These are phyloP conservation scores for Typhlichthys subterraneus DNA, from an alignment of 2,797 vertebrate species.

Conservation along the genomic window DNA sequence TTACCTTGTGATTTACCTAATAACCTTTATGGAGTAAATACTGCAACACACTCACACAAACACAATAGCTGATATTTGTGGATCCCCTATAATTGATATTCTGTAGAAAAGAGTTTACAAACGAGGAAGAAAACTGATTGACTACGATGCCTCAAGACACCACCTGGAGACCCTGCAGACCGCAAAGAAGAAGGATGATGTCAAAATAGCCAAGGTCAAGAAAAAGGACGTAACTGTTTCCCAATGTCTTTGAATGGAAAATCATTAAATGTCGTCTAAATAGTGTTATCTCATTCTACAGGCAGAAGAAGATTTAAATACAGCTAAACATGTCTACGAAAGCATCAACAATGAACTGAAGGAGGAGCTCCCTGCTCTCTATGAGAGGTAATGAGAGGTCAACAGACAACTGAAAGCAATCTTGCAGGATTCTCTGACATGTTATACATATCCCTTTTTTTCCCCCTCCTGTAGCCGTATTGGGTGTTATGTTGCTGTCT, in stretches of 20 bases:
- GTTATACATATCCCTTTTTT: not conserved
- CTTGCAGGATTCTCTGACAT: not conserved
- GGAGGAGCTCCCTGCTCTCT: slow-evolving; percentile 86
- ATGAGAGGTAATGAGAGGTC: slow-evolving; percentile 58
- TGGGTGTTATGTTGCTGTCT: slow-evolving; percentile 89
- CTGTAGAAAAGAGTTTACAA: slow-evolving; percentile 91
- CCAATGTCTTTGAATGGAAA: not conserved
- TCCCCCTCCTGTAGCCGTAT: slow-evolving; percentile 79
- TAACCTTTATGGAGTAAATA: too few species aligned
- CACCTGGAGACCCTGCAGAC: slow-evolving; percentile 90
- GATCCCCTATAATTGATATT: slow-evolving; percentile 5
- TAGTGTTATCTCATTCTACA: slow-evolving; percentile 40
- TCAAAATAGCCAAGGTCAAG: slow-evolving; percentile 90
- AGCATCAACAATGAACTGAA: slow-evolving; percentile 88
- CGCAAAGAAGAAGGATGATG: slow-evolving; percentile 92
- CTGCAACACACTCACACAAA: slow-evolving; percentile 6
- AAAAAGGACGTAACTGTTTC: not conserved
- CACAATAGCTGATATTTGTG: not conserved
- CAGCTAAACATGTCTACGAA: slow-evolving; percentile 86
- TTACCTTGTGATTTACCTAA: too few species aligned
- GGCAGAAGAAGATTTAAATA: slow-evolving; percentile 89
- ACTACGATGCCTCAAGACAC: slow-evolving; percentile 92
- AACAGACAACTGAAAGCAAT: not conserved
- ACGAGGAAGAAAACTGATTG: slow-evolving; percentile 92
- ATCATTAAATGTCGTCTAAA: not conserved